Percentiles rank a stretch among this genome's conserved stretches.
phyloP scores from a whole-genome alignment of 2,113 vertebrate species.

The Marmota flaviventris region DNA sequence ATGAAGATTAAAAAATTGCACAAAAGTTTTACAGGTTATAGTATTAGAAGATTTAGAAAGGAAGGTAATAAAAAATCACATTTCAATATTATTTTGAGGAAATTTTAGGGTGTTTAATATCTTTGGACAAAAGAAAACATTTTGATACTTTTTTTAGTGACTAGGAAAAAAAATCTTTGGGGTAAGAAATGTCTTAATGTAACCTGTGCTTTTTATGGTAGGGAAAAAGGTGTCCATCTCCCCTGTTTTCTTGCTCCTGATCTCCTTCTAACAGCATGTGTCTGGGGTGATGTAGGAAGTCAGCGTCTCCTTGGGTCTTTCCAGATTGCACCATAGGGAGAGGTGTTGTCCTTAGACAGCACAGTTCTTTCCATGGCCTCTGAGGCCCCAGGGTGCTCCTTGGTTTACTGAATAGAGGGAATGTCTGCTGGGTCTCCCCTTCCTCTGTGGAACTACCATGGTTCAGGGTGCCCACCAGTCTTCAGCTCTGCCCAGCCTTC shows the following conservation, averaged over 20 bases:
- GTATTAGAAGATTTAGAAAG: constrained; percentile 9
- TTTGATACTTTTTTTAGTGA: constrained; percentile 17
- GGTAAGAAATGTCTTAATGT: constrained; percentile 25
- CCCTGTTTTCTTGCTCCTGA: not conserved
- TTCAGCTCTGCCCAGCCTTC: not conserved
- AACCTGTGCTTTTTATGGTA: not conserved
- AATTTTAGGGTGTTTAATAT: constrained; percentile 20
- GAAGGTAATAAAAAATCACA: constrained; percentile 3
- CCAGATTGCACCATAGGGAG: not conserved
- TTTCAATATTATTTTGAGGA: constrained; percentile 28
- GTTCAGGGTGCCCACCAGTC: not conserved
- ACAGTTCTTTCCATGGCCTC: not conserved
- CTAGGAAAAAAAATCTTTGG: not conserved
- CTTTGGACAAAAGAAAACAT: constrained; percentile 49
- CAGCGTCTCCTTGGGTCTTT: not conserved
- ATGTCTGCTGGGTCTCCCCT: not conserved
- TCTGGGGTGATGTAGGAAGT: not conserved
- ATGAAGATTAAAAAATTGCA: not conserved
- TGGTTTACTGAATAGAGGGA: too few species aligned
- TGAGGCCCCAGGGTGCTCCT: not conserved
- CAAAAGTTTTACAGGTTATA: not conserved
- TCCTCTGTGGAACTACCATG: not conserved
- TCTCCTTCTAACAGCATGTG: not conserved
- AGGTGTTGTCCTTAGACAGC: not conserved
- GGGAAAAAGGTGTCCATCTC: not conserved